Evolutionary conservation across 2,797 vertebrate genomes (phyloP).

Genomic region (Rhinatrema bivittatum): DNA sequence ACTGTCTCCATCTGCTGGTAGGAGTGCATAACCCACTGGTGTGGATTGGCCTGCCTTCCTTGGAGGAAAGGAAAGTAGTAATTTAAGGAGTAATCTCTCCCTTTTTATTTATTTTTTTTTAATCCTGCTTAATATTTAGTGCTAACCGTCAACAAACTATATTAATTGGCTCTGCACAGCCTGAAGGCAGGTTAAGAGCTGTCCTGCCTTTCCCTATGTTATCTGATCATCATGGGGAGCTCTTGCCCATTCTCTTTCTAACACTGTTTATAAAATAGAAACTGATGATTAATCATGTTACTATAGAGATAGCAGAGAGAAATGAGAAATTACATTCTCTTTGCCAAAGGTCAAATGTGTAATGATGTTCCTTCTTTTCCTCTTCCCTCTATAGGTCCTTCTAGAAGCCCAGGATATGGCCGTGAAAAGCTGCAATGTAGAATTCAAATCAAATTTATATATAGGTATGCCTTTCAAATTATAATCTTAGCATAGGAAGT

Average conservation of each 20-base stretch:
- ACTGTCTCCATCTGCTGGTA: no score
- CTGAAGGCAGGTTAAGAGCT: no score
- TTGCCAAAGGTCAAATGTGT: background rate
- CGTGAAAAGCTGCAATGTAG: conserved; percentile 83
- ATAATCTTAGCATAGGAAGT: background rate
- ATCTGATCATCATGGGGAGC: no score
- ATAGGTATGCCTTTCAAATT: conserved; percentile 59
- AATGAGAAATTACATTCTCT: conserved; percentile 14
- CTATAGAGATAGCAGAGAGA: conserved; percentile 9
- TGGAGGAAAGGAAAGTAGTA: no score
- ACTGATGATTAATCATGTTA: background rate
- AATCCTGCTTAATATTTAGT: no score
- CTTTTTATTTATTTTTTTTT: no score
- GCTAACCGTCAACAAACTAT: no score
- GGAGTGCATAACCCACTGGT: no score
- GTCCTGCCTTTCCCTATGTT: no score
- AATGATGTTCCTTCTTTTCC: conserved; percentile 9
- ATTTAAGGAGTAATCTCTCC: no score
- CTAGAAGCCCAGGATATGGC: conserved; percentile 96
- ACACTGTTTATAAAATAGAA: conserved; percentile 12
- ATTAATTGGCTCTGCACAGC: no score
- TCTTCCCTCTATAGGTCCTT: conserved; percentile 65
- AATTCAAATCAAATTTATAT: conserved; percentile 90
- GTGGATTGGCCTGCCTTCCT: no score
- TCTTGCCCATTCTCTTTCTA: conserved; percentile 5